A percentile compares a stretch with the other conserved stretches of the same genome.
phyloP scores from a whole-genome alignment of 1,140 invertebrate species.

The Trichonephila clavipes region DNA sequence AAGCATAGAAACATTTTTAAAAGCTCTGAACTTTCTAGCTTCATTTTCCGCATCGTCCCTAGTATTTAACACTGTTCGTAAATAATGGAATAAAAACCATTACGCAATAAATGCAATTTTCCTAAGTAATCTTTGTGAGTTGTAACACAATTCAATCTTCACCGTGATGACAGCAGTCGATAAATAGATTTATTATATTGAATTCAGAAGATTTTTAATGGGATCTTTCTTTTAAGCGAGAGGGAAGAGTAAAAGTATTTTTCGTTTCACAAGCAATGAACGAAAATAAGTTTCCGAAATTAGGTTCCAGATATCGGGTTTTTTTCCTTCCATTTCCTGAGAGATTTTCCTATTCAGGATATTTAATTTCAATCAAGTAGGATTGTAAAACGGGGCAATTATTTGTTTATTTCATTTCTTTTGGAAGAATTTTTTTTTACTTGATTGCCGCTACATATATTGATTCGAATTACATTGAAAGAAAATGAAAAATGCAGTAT shows the following conservation, averaged over 20 bases:
- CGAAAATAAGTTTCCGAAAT: slow-evolving; percentile 38
- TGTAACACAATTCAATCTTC: slow-evolving; percentile 38
- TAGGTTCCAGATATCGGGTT: slow-evolving; percentile 11
- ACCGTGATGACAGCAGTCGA: not conserved
- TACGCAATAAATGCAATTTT: slow-evolving; percentile 50
- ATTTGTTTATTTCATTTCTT: not conserved
- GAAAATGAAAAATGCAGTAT: no score
- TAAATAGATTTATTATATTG: slow-evolving; percentile 67
- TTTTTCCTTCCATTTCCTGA: slow-evolving; percentile 58
- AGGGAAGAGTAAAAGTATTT: not conserved
- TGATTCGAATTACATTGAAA: not conserved
- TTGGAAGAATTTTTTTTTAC: not conserved
- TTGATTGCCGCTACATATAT: not conserved
- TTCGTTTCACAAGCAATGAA: slow-evolving; percentile 26
- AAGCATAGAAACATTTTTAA: slow-evolving; percentile 12
- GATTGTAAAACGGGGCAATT: not conserved
- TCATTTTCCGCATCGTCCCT: not conserved
- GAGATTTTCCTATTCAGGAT: slow-evolving; percentile 67
- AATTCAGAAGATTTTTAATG: slow-evolving; percentile 7
- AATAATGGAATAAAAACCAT: slow-evolving; percentile 54
- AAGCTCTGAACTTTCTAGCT: not conserved
- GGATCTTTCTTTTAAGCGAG: not conserved
- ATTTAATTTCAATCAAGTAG: slow-evolving; percentile 74
- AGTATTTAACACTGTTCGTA: slow-evolving; percentile 9
- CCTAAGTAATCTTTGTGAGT: slow-evolving; percentile 37